Conservation (phyloP, 1,140 invertebrate species). For the Trichoplusia ni region DNA sequence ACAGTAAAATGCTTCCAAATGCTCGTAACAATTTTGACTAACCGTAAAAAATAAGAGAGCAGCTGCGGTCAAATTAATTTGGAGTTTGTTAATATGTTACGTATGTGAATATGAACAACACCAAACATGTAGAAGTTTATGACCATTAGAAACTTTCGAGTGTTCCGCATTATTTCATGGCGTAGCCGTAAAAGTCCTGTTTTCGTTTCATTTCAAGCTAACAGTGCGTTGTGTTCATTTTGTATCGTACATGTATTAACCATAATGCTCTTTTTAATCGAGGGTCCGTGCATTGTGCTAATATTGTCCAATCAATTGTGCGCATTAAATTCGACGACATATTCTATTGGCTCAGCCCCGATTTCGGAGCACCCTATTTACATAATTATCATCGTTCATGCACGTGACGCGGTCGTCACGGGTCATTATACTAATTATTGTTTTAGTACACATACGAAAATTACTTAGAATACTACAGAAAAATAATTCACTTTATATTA, state of each 20-base stretch:
- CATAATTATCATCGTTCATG: constrained; percentile 66
- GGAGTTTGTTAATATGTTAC: constrained; percentile 16
- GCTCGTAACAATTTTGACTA: neutral
- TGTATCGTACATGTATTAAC: constrained; percentile 1
- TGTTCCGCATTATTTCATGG: constrained; percentile 15
- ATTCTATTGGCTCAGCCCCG: constrained; percentile 38
- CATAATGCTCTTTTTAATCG: constrained; percentile 1
- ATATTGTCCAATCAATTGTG: constrained; percentile 5
- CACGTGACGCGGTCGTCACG: constrained; percentile 37
- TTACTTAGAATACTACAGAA: too few species aligned
- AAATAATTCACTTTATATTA: too few species aligned
- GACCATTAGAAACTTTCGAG: constrained; percentile 23
- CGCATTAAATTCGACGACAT: constrained; percentile 19
- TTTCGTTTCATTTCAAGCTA: constrained; percentile 6
- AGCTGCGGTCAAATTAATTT: constrained; percentile 24
- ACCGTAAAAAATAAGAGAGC: neutral
- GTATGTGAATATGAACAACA: neutral
- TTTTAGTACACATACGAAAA: constrained; percentile 50
- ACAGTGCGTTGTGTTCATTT: neutral
- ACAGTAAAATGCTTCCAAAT: neutral
- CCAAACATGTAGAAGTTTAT: constrained; percentile 21
- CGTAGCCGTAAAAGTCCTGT: constrained; percentile 1
- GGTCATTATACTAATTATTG: constrained; percentile 61
- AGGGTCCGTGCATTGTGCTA: neutral
- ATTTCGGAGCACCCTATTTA: constrained; percentile 58